Evolutionary conservation across 2,888 invertebrate genomes (phyloP), one percentile per base, ranked within the genome.

Genomic region (Troilus luridus): DNA sequence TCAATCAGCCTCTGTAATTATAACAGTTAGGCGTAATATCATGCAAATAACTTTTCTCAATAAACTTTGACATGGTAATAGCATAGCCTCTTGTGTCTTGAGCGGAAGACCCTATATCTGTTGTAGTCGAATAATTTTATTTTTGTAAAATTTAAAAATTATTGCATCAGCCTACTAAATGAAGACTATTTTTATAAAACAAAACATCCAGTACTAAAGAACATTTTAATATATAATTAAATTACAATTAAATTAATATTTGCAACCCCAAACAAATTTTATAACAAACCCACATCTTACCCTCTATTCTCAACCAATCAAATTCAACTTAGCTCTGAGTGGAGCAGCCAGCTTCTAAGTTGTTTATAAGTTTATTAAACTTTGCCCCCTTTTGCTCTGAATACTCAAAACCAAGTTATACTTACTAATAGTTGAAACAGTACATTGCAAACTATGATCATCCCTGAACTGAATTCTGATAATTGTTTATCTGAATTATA

Each of bases 331-430:
- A 77, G 72, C 72, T 77, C 17, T 17, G 72, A 41, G 72, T 1
- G 19, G 41, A 77, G 67, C 67, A 67, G 3, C 12, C 10, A n/a
- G 67, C 67, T 67, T 24, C 14, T 0, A 77, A 77, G 72, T 77
- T 77, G 72, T 77, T 27, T 27, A 77, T 77, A 41, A 41, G 72
- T 77, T 77, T 77, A 77, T 77, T 77, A 77, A 77, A 77, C 72
- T 77, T 77, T 41, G 72, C 41, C 72, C 41, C 72, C 72, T 77
- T 77, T 77, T 77, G 27, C 72, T 8, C 41, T 77, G 72, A 77
- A 77, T 77, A 77, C 41, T 77, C 72, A 77, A 77, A 24, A 77
- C 72, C 7, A 77, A 77, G 72, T 77, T 77, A 77, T 41, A 0
- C 41, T 77, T 41, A 77, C 27, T 77, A 77, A 41, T 77, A 77